Conservation (phyloP, 2,113 vertebrate species). For the Propithecus coquereli region DNA sequence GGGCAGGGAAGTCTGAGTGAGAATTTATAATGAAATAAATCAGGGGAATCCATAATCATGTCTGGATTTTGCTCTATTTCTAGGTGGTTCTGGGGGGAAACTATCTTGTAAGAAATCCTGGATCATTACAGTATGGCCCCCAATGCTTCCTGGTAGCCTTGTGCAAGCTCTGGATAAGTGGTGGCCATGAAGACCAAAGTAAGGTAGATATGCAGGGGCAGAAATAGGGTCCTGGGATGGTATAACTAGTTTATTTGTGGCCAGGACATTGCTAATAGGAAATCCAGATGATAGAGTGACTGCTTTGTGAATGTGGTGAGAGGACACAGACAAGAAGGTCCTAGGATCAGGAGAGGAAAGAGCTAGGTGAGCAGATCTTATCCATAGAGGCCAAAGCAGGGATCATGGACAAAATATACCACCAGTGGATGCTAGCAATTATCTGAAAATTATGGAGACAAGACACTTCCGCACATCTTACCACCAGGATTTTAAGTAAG, state of each 20-base stretch:
- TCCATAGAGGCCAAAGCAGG: not conserved
- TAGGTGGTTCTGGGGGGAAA: not conserved
- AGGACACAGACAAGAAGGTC: not conserved
- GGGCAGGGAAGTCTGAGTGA: not conserved
- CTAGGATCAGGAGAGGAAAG: not conserved
- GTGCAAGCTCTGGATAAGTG: too few species aligned
- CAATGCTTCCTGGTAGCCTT: rapidly evolving
- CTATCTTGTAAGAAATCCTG: not conserved
- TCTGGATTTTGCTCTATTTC: not conserved
- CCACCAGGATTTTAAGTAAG: too few species aligned
- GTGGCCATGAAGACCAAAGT: not conserved
- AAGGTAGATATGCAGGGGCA: not conserved
- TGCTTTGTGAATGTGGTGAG: not conserved
- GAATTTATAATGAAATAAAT: not conserved
- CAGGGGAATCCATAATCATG: not conserved
- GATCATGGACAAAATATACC: not conserved
- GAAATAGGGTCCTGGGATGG: not conserved
- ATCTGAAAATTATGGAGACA: not conserved
- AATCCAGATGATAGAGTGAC: not conserved
- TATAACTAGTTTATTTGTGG: not conserved
- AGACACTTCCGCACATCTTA: not conserved
- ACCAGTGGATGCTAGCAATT: too few species aligned
- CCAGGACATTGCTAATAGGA: not conserved
- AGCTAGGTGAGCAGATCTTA: not conserved
- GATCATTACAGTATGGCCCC: not conserved